Conservation (phyloP, 2,888 invertebrate species). For the Xylota sylvarum region DNA sequence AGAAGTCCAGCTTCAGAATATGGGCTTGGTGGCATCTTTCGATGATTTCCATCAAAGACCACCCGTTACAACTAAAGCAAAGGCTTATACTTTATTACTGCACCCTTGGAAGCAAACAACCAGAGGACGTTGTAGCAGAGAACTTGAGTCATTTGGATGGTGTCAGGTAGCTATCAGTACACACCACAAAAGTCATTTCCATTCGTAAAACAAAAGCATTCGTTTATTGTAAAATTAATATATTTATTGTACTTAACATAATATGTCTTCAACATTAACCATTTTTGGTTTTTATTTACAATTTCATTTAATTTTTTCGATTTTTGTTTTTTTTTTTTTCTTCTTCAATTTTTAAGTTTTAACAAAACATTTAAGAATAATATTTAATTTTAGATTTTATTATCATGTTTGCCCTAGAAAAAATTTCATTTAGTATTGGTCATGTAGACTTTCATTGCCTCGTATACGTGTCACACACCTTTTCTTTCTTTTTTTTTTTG, state of each 20-base stretch:
- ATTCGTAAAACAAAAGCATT: not conserved
- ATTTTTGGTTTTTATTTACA: slow-evolving; percentile 70
- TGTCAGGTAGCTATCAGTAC: no score
- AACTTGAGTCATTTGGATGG: no score
- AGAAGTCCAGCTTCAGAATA: no score
- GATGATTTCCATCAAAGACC: no score
- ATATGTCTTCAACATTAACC: slow-evolving; percentile 58
- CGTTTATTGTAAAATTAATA: slow-evolving; percentile 31
- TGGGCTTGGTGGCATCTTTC: no score
- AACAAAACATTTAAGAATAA: slow-evolving; percentile 69
- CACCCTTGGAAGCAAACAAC: no score
- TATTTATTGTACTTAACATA: slow-evolving; percentile 48
- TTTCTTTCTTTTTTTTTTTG: not conserved
- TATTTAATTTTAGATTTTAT: slow-evolving; percentile 33
- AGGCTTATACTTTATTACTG: no score
- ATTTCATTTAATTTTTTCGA: slow-evolving; percentile 71
- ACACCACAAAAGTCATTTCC: no score
- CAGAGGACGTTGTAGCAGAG: no score
- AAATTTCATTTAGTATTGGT: slow-evolving; percentile 54
- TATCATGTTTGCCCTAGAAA: slow-evolving; percentile 37
- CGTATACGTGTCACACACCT: slow-evolving; percentile 62
- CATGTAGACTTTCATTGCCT: slow-evolving; percentile 40
- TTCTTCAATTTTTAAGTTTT: slow-evolving; percentile 36
- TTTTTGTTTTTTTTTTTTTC: slow-evolving; percentile 61
- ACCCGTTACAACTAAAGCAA: no score